These are phyloP conservation scores for Genyomyrus donnyi DNA, from an alignment of 2,113 vertebrate genomes.

Conservation along the genomic window DNA sequence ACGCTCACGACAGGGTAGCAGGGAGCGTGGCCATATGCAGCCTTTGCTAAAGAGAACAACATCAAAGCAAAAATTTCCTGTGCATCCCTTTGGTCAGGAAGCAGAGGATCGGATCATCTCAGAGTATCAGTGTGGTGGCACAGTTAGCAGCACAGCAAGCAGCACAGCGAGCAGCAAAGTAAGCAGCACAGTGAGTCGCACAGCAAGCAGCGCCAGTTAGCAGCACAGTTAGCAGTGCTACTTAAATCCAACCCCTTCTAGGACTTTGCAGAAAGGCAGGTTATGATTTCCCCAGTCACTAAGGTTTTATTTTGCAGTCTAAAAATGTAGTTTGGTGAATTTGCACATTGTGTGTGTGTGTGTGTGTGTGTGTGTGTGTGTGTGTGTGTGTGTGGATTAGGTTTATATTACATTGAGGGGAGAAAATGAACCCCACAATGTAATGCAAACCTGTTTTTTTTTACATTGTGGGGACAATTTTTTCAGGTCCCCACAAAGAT, in stretches of 20 bases:
- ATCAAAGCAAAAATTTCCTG: slow-evolving; percentile 47
- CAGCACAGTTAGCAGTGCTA: too few relatives aligned
- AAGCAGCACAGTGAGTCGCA: too few relatives aligned
- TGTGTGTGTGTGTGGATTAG: not conserved
- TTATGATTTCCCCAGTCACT: not conserved
- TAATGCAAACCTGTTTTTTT: not conserved
- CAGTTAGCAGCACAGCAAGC: not conserved
- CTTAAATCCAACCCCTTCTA: not conserved
- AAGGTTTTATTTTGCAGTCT: not conserved
- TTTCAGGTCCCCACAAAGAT: not conserved
- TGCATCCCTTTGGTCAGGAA: slow-evolving; percentile 21
- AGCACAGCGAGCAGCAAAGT: too few relatives aligned
- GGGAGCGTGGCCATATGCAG: slow-evolving; percentile 17
- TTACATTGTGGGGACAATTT: not conserved
- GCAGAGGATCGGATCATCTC: not conserved
- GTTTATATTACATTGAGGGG: not conserved
- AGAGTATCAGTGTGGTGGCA: not conserved
- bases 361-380: not conserved
- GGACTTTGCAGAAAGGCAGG: not conserved
- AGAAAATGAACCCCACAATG: not conserved
- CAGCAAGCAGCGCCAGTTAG: too few relatives aligned
- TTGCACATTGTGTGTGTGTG: not conserved
- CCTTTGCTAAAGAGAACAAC: not conserved
- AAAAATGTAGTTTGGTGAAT: not conserved
- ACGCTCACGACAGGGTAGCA: slow-evolving; percentile 34